Evolutionary conservation across 2,113 vertebrate species (phyloP).

Genomic region (Physeter macrocephalus): DNA sequence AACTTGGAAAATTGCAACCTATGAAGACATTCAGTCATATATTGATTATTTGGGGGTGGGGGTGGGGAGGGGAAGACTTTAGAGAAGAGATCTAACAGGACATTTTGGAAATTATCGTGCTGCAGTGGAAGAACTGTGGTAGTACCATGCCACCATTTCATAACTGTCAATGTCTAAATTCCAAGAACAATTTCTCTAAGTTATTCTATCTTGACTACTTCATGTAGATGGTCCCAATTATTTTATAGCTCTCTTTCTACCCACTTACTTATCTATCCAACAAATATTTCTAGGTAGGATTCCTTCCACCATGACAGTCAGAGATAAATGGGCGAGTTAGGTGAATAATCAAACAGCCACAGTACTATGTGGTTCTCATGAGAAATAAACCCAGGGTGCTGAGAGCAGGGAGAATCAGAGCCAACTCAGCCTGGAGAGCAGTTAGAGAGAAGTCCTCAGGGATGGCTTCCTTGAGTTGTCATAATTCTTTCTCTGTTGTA

Average conservation of each 20-base stretch:
- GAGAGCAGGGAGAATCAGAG: not conserved
- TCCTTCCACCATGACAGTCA: not conserved
- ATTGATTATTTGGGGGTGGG: not conserved
- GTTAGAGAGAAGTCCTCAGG: not conserved
- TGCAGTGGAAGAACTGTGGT: not conserved
- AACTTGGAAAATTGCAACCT: not conserved
- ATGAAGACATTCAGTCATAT: not conserved
- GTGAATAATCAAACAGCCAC: not conserved
- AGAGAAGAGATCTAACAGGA: not conserved
- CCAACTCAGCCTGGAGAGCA: not conserved
- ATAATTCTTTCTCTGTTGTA: not conserved
- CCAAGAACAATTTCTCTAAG: not conserved
- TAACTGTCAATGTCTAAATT: not conserved
- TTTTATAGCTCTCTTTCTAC: not conserved
- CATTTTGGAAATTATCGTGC: conserved; percentile 3
- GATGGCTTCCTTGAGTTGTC: not conserved
- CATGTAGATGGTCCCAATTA: not conserved
- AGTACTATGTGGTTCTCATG: not conserved
- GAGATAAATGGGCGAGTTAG: not conserved
- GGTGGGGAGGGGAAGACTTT: not conserved
- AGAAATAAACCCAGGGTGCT: not conserved
- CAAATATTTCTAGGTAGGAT: not conserved
- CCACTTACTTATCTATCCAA: not conserved
- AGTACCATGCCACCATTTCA: not conserved
- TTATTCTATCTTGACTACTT: not conserved